phyloP scores from a whole-genome alignment of 2,888 invertebrate species.

The Nasonovia ribisnigri region DNA sequence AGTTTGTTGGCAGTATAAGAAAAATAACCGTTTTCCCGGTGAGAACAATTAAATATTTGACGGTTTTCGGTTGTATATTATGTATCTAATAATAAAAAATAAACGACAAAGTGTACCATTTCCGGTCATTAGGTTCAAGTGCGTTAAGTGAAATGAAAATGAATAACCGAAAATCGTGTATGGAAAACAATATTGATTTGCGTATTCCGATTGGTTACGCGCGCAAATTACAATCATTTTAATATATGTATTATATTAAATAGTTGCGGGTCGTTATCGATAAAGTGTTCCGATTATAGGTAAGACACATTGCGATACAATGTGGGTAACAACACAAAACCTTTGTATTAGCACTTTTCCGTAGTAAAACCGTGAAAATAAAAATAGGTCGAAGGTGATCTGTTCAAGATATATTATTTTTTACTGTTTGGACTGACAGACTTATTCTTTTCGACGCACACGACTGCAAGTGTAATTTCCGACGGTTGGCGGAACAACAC shows the following conservation, averaged over 20 bases:
- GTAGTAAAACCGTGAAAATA: neutral
- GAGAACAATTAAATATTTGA: no score
- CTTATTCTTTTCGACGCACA: neutral
- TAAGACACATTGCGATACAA: neutral
- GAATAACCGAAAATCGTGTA: neutral
- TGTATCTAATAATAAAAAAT: no score
- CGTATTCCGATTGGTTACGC: neutral
- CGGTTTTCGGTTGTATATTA: no score
- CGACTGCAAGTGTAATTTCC: neutral
- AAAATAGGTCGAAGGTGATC: neutral
- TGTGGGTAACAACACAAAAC: neutral
- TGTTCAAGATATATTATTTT: constrained; percentile 7
- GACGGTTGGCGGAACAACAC: neutral
- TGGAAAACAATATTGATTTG: neutral
- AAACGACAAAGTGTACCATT: neutral
- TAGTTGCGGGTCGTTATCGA: neutral
- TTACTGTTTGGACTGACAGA: neutral
- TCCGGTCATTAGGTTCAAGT: neutral
- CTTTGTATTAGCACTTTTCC: neutral
- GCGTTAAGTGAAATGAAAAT: neutral
- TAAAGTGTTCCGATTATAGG: neutral
- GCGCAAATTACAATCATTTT: neutral
- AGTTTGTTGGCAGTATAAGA: neutral
- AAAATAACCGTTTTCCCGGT: neutral
- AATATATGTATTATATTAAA: neutral